phyloP scores from a whole-genome alignment of 2,888 invertebrate genomes.

The Drosophila macrospina region DNA sequence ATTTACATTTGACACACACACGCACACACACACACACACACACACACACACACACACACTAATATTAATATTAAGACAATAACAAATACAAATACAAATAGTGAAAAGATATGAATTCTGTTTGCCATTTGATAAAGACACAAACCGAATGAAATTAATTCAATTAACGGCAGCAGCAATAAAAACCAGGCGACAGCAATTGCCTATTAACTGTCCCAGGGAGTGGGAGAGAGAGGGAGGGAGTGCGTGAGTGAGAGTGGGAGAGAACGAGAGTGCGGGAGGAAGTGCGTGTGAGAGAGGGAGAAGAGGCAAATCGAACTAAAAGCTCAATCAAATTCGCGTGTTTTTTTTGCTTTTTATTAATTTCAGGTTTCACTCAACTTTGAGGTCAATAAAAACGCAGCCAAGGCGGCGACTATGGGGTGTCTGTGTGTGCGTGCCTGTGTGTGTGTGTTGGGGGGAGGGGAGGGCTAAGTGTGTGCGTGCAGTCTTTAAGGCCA shows the following conservation, averaged over 20 bases:
- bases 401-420: constrained; percentile 28
- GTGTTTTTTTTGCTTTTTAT: constrained; percentile 37
- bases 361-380: constrained; percentile 26
- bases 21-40: constrained; percentile 20
- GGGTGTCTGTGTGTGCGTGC: constrained; percentile 10
- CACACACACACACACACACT: constrained; percentile 19
- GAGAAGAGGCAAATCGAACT: constrained; percentile 20
- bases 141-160: constrained; percentile 56
- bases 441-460: constrained; percentile 12
- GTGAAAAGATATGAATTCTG: constrained; percentile 52
- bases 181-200: constrained; percentile 56
- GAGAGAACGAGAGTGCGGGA: no score
- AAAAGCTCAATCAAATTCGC: constrained; percentile 75
- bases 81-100: constrained; percentile 21
- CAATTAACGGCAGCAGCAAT: constrained; percentile 69
- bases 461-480: constrained; percentile 40
- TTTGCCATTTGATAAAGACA: constrained; percentile 67
- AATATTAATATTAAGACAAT: no score
- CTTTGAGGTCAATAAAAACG: constrained; percentile 46
- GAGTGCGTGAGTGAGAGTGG: not conserved
- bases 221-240: not conserved
- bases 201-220: constrained; percentile 44
- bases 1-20: constrained; percentile 66
- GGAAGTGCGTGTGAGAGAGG: not conserved
- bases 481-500: constrained; percentile 66